Evolutionary conservation across 2,888 invertebrate genomes (phyloP).

Genomic region (Gymnoscelis rufifasciata): DNA sequence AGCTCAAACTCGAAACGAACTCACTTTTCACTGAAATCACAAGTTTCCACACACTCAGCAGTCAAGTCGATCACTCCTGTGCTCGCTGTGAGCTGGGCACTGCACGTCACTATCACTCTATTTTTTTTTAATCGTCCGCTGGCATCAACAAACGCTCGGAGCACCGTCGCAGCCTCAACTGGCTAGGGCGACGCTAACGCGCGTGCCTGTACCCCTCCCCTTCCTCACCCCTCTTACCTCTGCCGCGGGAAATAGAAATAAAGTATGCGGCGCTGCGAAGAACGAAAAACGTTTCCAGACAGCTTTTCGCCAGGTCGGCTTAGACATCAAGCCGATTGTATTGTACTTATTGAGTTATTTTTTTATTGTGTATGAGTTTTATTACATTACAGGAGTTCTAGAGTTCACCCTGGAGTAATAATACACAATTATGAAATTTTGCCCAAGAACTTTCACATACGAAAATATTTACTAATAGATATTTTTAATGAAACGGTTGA

Average conservation of each 20-base stretch:
- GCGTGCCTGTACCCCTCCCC: constrained; percentile 63
- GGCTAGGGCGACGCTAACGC: constrained; percentile 74
- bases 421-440: no score
- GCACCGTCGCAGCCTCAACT: constrained; percentile 67
- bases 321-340: not conserved
- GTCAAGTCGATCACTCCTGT: constrained; percentile 42
- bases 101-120: constrained; percentile 68
- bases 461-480: no score
- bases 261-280: constrained; percentile 67
- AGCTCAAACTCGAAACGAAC: constrained; percentile 45
- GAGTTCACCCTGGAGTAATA: no score
- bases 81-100: constrained; percentile 56
- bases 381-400: no score
- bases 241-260: constrained; percentile 75
- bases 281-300: constrained; percentile 61
- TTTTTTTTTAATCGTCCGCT: constrained; percentile 36
- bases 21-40: constrained; percentile 58
- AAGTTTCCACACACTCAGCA: constrained; percentile 50
- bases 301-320: constrained; percentile 42
- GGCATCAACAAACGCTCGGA: constrained; percentile 47
- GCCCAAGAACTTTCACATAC: no score
- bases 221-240: constrained; percentile 60
- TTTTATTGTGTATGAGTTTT: no score
- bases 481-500: no score
- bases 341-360: no score